phyloP scores from a whole-genome alignment of 2,113 vertebrate species.

The Nyctereutes procyonoides region DNA sequence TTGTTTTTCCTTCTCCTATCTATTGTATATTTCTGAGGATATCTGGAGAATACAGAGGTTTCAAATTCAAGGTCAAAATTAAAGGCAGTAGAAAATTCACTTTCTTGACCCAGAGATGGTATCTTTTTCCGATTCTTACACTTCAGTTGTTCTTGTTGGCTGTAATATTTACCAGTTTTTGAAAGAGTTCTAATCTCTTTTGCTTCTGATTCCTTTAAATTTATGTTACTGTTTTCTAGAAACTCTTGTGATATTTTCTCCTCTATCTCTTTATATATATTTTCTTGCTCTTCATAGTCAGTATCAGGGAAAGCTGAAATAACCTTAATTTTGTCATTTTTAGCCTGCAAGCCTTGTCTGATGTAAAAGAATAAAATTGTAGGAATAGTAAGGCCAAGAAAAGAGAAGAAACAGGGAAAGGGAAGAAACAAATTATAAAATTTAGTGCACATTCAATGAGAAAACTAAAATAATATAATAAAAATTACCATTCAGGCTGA shows the following conservation, averaged over 20 bases:
- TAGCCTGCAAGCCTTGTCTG: conserved; percentile 88
- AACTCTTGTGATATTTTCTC: conserved; percentile 89
- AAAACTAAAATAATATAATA: conserved; percentile 67
- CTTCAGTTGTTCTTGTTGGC: conserved; percentile 41
- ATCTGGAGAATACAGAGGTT: conserved; percentile 82
- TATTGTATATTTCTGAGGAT: conserved; percentile 93
- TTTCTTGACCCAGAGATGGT: conserved; percentile 63
- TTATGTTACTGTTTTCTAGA: conserved; percentile 89
- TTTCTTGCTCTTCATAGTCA: conserved; percentile 91
- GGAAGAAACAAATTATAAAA: conserved; percentile 77
- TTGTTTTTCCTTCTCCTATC: conserved; percentile 92
- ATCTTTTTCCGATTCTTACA: conserved; percentile 66
- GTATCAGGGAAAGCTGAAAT: conserved; percentile 92
- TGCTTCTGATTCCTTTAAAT: conserved; percentile 87
- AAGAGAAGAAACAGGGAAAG: conserved; percentile 77
- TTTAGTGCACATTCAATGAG: conserved; percentile 7
- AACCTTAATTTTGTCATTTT: conserved; percentile 92
- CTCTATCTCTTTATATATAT: conserved; percentile 87
- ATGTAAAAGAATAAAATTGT: conserved; percentile 76
- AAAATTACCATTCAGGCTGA: conserved; percentile 45
- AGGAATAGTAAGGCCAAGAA: conserved; percentile 70
- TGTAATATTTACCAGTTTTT: conserved; percentile 40
- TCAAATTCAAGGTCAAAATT: conserved; percentile 80
- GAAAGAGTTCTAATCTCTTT: conserved; percentile 75
- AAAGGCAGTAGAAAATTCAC: conserved; percentile 76